A percentile compares a stretch with the other conserved stretches of the same genome.
phyloP scores from a whole-genome alignment of 2,888 invertebrate species.

The Lysandra bellargus region DNA sequence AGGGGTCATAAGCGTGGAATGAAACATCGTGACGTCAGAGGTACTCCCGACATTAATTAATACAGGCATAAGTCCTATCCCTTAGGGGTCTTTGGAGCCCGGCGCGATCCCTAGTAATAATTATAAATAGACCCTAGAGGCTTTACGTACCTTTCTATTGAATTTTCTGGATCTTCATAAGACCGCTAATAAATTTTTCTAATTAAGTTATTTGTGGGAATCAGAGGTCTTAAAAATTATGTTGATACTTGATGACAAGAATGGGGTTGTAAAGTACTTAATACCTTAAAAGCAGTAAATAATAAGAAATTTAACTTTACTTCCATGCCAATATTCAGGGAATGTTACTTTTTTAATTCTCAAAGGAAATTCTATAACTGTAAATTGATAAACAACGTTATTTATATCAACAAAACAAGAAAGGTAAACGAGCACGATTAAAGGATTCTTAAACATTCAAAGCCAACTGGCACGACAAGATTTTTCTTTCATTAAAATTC shows the following conservation, averaged over 20 bases:
- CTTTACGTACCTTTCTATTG: slow-evolving; percentile 45
- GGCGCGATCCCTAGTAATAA: slow-evolving; percentile 58
- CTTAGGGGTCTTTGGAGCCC: slow-evolving; percentile 44
- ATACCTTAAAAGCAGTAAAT: not conserved
- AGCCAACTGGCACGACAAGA: slow-evolving; percentile 1
- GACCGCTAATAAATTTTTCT: slow-evolving; percentile 37
- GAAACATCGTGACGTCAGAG: slow-evolving; percentile 42
- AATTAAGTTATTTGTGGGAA: slow-evolving; percentile 1
- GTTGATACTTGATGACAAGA: not conserved
- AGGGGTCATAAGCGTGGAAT: slow-evolving; percentile 31
- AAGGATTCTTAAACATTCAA: not conserved
- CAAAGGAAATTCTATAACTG: too few species aligned
- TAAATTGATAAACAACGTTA: not conserved
- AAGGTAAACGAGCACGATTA: not conserved
- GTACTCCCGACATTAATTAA: slow-evolving; percentile 46
- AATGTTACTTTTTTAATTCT: not conserved
- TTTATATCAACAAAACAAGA: not conserved
- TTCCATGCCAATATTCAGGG: too few species aligned
- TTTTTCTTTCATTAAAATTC: slow-evolving; percentile 22
- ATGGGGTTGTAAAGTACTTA: not conserved
- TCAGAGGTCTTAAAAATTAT: not conserved
- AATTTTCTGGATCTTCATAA: slow-evolving; percentile 40
- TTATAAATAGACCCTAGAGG: slow-evolving; percentile 76
- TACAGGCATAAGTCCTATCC: slow-evolving; percentile 43
- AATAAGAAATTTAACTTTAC: too few species aligned